These are phyloP conservation scores for Xerus inauris DNA, from an alignment of 2,113 vertebrate species.

Conservation along the genomic window DNA sequence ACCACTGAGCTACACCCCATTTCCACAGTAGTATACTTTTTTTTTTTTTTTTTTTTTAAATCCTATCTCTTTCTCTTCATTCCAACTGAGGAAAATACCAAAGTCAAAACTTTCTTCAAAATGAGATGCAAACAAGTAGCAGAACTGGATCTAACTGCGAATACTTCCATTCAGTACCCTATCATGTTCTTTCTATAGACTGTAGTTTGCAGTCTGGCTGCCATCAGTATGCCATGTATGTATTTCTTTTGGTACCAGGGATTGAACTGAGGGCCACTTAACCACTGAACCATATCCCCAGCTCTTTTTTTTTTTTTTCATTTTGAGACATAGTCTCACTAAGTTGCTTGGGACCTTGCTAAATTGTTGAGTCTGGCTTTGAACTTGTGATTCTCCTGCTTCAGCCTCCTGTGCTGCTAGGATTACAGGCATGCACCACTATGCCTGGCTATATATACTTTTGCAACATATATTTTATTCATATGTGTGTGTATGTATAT, in stretches of 20 bases:
- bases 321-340: too few species aligned
- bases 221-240: neutral
- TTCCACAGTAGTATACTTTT: neutral
- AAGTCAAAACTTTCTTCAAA: slow-evolving; percentile 32
- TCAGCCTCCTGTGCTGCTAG: too few species aligned
- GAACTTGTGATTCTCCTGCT: too few species aligned
- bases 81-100: slow-evolving; percentile 22
- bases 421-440: too few species aligned
- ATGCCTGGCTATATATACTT: too few species aligned
- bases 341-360: too few species aligned
- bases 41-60: neutral
- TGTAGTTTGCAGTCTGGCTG: neutral
- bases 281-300: too few species aligned
- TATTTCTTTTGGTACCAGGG: too few species aligned
- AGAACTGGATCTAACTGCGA: neutral
- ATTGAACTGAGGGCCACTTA: too few species aligned
- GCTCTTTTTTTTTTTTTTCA: too few species aligned
- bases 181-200: neutral
- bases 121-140: neutral
- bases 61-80: neutral
- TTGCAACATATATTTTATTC: neutral
- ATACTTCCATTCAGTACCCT: neutral
- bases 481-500: neutral
- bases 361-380: too few species aligned
- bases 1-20: neutral